Conservation (phyloP, 2,797 vertebrate genomes). For the Fistularia commersonii region DNA sequence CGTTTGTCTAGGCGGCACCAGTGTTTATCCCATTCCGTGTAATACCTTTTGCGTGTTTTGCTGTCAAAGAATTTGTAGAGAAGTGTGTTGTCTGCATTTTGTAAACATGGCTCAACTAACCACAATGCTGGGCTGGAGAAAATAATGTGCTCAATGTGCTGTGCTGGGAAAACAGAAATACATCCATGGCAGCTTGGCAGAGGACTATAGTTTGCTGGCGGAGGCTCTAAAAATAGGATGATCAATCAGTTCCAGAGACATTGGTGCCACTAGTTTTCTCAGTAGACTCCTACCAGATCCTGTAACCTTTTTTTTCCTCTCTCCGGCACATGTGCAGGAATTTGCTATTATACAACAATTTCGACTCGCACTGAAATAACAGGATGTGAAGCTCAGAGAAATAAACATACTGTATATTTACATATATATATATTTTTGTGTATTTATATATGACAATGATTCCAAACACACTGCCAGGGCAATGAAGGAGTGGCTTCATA, state of each 20-base stretch:
- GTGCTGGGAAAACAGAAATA: conserved; percentile 53
- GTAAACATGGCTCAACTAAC: conserved; percentile 44
- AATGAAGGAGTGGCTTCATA: too few species aligned
- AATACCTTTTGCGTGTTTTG: conserved; percentile 17
- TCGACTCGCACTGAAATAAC: conserved; percentile 1
- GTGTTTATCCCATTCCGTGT: too few species aligned
- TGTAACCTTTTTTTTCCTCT: not conserved
- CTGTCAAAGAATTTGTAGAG: conserved; percentile 14
- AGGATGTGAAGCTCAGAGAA: not conserved
- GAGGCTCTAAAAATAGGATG: conserved; percentile 39
- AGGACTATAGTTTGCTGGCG: conserved; percentile 36
- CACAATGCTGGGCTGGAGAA: conserved; percentile 53
- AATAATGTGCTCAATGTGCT: conserved; percentile 53
- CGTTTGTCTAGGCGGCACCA: too few species aligned
- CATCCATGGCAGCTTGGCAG: conserved; percentile 58
- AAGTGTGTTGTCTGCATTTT: conserved; percentile 8
- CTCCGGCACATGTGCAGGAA: not conserved
- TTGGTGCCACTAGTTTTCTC: conserved; percentile 28
- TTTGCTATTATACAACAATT: not conserved
- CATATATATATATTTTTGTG: too few species aligned
- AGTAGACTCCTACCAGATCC: conserved; percentile 23
- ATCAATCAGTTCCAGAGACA: conserved; percentile 26
- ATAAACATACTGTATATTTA: too few species aligned
- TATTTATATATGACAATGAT: too few species aligned
- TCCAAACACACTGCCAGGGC: too few species aligned